Evolutionary conservation across 1,140 invertebrate genomes (phyloP), one percentile per base, ranked within the genome.

Genomic region (Ips typographus): DNA sequence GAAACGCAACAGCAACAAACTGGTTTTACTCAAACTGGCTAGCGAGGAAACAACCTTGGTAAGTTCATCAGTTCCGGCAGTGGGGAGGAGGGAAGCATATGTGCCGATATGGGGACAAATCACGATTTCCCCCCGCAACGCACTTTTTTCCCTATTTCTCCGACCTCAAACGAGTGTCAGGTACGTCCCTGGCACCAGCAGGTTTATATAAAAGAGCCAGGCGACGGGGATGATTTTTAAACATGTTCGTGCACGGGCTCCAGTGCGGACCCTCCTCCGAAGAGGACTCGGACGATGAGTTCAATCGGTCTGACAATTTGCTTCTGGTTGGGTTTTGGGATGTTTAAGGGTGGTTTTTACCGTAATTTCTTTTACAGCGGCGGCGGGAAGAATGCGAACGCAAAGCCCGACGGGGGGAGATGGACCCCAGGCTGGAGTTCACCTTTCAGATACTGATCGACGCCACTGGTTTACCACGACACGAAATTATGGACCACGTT

Each of bases 311-410:
- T 4, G 74, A 76, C 53, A 52, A 68, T 38, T 41, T 76, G 65
- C 70, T 77, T 40, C 61, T 68, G 72, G 76, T 76, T 75, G 57
- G 7, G 36, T 38, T 55, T 37, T 43, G n/a, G 5, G 44, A 4
- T 5, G 39, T 40, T 40, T 0, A 39, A 4, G 38, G 7, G 51
- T 59, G 40, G n/a, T 36, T 65, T n/a, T 8, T 44, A 37, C 4
- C 2, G 38, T 53, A 0, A n/a, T 57, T 43, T 7, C n/a, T 5
- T 43, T 73, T 76, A 69, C 67, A 94, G 92, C 90, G 91, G 83
- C 83, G 92, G 51, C 84, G 92, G 44, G 92, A 94, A 88, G 92
- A 94, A 91, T 93, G 92, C 85, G 92, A 94, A 82, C 84, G 92
- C 58, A 94, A 94, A 77, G 92, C 92, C 0, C 84, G 92, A 37